These are phyloP conservation scores for Amia ocellicauda DNA, from an alignment of 2,113 vertebrate genomes.

Conservation along the genomic window DNA sequence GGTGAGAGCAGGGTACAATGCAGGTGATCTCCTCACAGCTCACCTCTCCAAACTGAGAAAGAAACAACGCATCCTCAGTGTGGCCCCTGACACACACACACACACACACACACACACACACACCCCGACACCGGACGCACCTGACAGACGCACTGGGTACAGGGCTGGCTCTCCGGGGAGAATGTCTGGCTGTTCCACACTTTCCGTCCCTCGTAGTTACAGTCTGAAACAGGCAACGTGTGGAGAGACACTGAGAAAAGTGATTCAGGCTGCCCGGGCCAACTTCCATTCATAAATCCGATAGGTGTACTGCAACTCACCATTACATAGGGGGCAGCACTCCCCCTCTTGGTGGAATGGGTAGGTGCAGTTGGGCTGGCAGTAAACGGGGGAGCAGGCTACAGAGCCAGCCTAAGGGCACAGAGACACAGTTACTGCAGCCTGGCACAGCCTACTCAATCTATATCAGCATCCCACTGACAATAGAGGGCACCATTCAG, in stretches of 20 bases:
- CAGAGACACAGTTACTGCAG: slow-evolving; percentile 27
- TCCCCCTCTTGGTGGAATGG: slow-evolving; percentile 74
- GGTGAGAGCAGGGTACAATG: slow-evolving; percentile 36
- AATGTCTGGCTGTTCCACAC: slow-evolving; percentile 67
- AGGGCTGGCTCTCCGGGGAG: slow-evolving; percentile 61
- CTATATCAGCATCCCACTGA: too few species aligned
- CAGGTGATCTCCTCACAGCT: slow-evolving; percentile 59
- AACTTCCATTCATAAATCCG: too few species aligned
- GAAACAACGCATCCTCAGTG: rapidly evolving
- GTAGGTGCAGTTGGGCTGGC: slow-evolving; percentile 65
- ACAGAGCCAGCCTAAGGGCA: slow-evolving; percentile 64
- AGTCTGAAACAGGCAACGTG: slow-evolving; percentile 47
- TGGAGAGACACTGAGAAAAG: not conserved
- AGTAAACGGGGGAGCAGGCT: slow-evolving; percentile 71
- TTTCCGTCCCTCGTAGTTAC: slow-evolving; percentile 72
- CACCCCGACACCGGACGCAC: slow-evolving; percentile 44
- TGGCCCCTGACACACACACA: not conserved
- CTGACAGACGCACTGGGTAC: slow-evolving; percentile 64
- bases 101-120: not conserved
- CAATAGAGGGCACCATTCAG: too few species aligned
- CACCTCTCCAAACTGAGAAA: slow-evolving; percentile 64
- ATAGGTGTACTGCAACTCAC: slow-evolving; percentile 40
- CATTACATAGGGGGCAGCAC: slow-evolving; percentile 69
- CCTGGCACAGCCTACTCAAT: too few species aligned
- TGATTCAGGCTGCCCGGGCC: not conserved